Conservation (phyloP, 2,113 vertebrate genomes). For the Sciurus niger region DNA sequence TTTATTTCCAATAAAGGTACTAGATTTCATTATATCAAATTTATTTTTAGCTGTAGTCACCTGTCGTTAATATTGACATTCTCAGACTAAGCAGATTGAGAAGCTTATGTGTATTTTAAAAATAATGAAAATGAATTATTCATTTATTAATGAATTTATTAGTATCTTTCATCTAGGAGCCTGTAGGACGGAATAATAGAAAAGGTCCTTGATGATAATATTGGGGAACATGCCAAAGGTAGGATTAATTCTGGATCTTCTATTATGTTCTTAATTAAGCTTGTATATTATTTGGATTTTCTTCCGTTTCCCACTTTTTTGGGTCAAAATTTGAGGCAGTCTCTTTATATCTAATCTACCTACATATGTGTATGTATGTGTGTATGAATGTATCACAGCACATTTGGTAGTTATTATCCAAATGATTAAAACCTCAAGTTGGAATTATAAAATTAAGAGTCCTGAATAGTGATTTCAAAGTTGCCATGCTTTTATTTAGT, state of each 20-base stretch:
- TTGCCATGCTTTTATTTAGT: not conserved
- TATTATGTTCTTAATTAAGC: not conserved
- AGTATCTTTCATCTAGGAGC: not conserved
- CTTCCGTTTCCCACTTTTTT: not conserved
- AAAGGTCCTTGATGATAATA: conserved; percentile 1
- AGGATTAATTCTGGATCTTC: not conserved
- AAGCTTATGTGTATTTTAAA: conserved; percentile 59
- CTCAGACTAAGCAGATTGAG: not conserved
- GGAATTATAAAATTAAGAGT: conserved; percentile 28
- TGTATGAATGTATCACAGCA: not conserved
- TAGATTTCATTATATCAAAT: not conserved
- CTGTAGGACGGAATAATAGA: not conserved
- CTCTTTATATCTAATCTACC: too few species aligned
- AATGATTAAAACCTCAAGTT: conserved; percentile 60
- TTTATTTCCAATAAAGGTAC: conserved; percentile 24
- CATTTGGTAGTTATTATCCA: conserved; percentile 43
- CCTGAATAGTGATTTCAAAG: conserved; percentile 2
- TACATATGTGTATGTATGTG: too few species aligned
- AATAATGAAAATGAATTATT: conserved; percentile 37
- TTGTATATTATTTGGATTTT: not conserved
- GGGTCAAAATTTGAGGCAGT: conserved; percentile 40
- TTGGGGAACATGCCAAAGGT: not conserved
- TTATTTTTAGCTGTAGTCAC: conserved; percentile 23
- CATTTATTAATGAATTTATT: not conserved
- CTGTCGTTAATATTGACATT: conserved; percentile 50